Percentiles rank a stretch among this genome's conserved stretches.
phyloP scores from a whole-genome alignment of 2,113 vertebrate species.

The Chaetorhynchus papuensis region DNA sequence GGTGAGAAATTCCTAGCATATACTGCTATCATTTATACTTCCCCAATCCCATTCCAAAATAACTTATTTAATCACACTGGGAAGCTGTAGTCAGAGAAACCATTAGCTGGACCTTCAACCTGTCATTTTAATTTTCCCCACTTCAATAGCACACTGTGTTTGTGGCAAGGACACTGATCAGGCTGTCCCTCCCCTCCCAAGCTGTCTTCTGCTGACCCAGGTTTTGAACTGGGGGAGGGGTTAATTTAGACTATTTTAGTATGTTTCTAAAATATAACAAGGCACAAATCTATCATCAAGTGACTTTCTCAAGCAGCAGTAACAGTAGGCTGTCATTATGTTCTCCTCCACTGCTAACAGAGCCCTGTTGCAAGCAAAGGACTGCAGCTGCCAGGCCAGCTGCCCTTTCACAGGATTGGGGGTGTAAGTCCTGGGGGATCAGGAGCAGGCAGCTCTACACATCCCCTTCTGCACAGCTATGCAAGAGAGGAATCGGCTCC shows the following conservation, averaged over 20 bases:
- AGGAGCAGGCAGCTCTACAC: background rate
- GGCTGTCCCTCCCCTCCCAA: background rate
- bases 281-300: background rate
- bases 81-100: background rate
- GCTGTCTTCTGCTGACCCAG: background rate
- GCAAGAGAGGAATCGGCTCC: background rate
- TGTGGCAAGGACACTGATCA: background rate
- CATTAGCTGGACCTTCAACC: background rate
- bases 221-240: background rate
- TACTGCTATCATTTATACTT: background rate
- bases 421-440: background rate
- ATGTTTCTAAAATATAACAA: background rate
- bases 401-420: background rate
- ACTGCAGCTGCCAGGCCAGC: background rate
- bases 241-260: background rate
- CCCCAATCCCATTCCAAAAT: background rate
- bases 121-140: background rate
- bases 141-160: background rate
- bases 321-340: background rate
- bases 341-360: background rate
- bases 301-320: background rate
- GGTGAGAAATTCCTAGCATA: constrained; percentile 14
- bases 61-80: background rate
- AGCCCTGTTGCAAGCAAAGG: background rate
- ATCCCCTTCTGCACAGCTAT: background rate